Base-by-base conservation (phyloP, 2,888 invertebrate species). In the Drosophila trichaetosa region DNA sequence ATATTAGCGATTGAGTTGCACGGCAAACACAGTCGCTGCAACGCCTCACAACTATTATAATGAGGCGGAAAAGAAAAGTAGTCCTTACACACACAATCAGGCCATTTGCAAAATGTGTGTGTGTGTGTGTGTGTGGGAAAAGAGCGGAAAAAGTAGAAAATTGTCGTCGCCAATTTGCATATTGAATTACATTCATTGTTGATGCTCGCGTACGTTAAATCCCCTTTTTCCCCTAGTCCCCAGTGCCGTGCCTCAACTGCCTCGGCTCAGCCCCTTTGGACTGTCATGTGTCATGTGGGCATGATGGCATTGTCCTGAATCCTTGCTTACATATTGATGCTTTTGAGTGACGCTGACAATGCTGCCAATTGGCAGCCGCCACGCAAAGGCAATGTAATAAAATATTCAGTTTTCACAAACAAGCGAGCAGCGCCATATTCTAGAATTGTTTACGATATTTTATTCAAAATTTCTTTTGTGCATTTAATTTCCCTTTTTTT, bases 131-230 rank as follows among this genome's bases (percentile, higher is more conserved):
- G 59, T 63, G 65, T 62, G 69, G 60, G 24, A 69, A 80, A 81
- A 69, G 60, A 59, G 68, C 72, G 67, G 69, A 78, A 70, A 80
- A 77, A 78, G 82, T 87, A 79, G 79, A 81, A 87, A 89, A 84
- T 79, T 79, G 75, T 82, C 79, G 76, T 73, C 73, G 68, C 60
- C 82, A 79, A 87, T 87, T 87, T 87, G 79, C 90, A 87, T 87
- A 89, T 89, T 84, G 89, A 90, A 90, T 90, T 90, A 89, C 87
- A 76, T 76, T 79, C 80, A 89, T 90, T 87, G 90, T 90, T 83
- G 80, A 76, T 84, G 79, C 67, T 82, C 61, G 74, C 81, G 62
- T 75, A 70, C 51, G 74, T 86, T 83, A 72, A 73, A 69, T 72
- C 69, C 33, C n/a, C 21, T 2, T n/a, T 33, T n/a, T 1, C 13